A percentile compares a stretch with the other conserved stretches of the same genome.
Conservation (phyloP, 2,113 vertebrate genomes). For the Ochotona curzoniae region DNA sequence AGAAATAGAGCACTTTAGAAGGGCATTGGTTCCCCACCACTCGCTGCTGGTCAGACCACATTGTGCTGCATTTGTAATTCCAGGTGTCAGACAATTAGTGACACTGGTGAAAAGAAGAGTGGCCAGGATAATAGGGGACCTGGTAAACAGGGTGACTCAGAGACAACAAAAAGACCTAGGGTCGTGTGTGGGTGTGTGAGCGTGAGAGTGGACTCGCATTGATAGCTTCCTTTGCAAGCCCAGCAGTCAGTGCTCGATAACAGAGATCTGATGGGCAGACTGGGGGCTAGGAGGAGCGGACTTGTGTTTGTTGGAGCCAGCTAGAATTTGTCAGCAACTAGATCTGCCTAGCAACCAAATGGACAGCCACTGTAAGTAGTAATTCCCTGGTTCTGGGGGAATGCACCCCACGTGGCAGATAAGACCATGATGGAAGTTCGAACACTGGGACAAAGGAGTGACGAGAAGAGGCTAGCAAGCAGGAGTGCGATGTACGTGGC, state of each 20-base stretch:
- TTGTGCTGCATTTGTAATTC: constrained; percentile 47
- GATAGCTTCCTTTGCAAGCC: neutral
- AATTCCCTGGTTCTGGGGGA: neutral
- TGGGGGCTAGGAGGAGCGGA: neutral
- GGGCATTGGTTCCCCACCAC: neutral
- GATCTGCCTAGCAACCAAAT: neutral
- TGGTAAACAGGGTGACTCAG: constrained; percentile 2
- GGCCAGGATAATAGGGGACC: neutral
- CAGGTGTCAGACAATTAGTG: constrained; percentile 2
- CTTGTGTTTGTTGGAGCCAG: neutral
- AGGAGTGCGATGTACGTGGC: neutral
- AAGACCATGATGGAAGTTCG: neutral
- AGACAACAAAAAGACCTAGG: constrained; percentile 25
- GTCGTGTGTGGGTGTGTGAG: neutral
- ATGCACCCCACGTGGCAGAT: neutral
- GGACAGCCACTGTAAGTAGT: neutral
- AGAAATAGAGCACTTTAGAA: constrained; percentile 31
- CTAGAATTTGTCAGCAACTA: neutral
- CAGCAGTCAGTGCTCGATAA: neutral
- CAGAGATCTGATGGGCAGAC: neutral
- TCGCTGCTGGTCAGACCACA: constrained; percentile 23
- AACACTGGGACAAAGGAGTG: neutral
- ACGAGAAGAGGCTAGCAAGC: neutral
- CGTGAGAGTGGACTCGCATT: neutral
- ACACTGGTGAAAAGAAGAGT: neutral